A percentile compares a stretch with the other conserved stretches of the same genome.
phyloP scores from a whole-genome alignment of 2,888 invertebrate genomes.

The Drosophila tanythrix region DNA sequence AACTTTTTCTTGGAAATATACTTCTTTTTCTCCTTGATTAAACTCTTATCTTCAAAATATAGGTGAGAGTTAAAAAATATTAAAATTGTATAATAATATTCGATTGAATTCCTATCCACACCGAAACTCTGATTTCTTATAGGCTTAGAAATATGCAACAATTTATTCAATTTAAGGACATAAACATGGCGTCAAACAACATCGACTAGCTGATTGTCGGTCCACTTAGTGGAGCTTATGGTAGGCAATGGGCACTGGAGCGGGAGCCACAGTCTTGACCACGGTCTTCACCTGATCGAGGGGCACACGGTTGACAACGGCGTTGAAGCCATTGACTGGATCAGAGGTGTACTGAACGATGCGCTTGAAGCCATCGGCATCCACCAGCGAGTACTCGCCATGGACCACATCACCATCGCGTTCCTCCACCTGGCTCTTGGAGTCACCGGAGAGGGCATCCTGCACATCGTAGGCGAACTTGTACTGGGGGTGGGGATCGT shows the following conservation, averaged over 20 bases:
- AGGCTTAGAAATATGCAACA: conserved; percentile 76
- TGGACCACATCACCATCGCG: conserved; percentile 84
- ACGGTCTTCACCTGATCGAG: conserved; percentile 72
- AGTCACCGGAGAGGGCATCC: conserved; percentile 83
- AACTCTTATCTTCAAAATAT: neutral
- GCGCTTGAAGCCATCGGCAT: conserved; percentile 83
- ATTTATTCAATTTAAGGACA: conserved; percentile 56
- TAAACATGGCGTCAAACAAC: conserved; percentile 32
- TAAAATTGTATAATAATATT: neutral
- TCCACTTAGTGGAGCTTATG: conserved; percentile 56
- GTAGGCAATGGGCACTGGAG: conserved; percentile 49
- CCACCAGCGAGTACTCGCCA: conserved; percentile 83
- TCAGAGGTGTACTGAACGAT: conserved; percentile 83
- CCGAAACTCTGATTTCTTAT: neutral
- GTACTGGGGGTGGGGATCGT: conserved; percentile 83
- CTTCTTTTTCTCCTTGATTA: neutral
- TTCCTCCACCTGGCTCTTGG: conserved; percentile 83
- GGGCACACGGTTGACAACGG: conserved; percentile 81
- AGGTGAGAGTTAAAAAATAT: neutral
- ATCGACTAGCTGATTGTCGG: neutral
- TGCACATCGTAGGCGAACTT: conserved; percentile 83
- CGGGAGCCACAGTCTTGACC: conserved; percentile 60
- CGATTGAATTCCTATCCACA: neutral
- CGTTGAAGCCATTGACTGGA: conserved; percentile 82
- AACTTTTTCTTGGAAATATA: neutral